A percentile compares a stretch with the other conserved stretches of the same genome.
These are phyloP conservation scores for Chionodraco myersi DNA, from an alignment of 2,113 vertebrate species.

Conservation along the genomic window DNA sequence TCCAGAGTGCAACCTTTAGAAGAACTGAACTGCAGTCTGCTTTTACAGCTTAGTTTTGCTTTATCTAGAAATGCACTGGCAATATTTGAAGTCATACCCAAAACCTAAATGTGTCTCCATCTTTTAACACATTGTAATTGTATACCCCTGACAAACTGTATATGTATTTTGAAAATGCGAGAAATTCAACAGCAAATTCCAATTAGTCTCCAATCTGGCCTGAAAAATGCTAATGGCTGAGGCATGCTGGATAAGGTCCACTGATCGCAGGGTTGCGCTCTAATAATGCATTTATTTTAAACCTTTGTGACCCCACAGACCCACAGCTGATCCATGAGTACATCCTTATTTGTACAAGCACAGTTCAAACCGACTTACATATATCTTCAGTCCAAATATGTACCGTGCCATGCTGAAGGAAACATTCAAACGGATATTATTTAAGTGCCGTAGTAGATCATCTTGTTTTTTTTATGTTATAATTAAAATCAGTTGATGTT, in stretches of 20 bases:
- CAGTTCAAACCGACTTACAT: not conserved
- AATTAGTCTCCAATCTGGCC: not conserved
- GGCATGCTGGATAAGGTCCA: not conserved
- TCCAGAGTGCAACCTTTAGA: constrained; percentile 19
- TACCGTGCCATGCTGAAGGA: not conserved
- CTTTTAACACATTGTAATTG: not conserved
- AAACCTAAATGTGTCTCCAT: constrained; percentile 1
- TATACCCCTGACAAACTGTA: too few species aligned
- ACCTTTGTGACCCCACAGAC: not conserved
- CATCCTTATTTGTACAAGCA: not conserved
- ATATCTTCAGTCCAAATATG: not conserved
- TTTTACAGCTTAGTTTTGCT: constrained; percentile 20
- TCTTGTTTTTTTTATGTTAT: constrained; percentile 35
- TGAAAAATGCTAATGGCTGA: not conserved
- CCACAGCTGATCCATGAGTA: not conserved
- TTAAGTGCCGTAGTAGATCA: not conserved
- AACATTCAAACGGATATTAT: not conserved
- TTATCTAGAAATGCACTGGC: not conserved
- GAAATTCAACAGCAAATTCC: not conserved
- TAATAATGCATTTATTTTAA: not conserved
- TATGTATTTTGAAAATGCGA: not conserved
- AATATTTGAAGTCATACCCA: not conserved
- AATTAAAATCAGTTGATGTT: not conserved
- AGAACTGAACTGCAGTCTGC: not conserved
- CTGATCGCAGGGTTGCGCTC: not conserved